Evolutionary conservation across 2,888 invertebrate genomes (phyloP).

Genomic region (Aspidapion aeneum): DNA sequence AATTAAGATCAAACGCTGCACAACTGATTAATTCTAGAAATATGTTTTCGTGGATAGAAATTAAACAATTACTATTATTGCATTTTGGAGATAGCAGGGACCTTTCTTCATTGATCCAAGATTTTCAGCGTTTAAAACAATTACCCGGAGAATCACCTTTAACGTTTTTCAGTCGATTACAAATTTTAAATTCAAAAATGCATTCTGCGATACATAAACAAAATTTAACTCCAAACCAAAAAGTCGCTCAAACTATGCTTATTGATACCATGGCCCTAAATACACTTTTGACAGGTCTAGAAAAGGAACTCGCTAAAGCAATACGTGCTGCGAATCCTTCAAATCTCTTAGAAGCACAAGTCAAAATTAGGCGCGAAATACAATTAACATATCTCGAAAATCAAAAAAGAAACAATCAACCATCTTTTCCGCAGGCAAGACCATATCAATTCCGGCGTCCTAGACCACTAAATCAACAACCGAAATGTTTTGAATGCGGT

Average conservation of each 20-base stretch:
- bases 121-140: constrained; percentile 4
- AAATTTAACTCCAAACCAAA: background rate
- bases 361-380: background rate
- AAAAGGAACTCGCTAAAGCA: too few species aligned
- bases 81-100: constrained; percentile 9
- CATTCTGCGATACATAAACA: background rate
- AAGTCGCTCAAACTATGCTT: too few species aligned
- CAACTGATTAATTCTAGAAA: constrained; percentile 20
- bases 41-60: constrained; percentile 12
- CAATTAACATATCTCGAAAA: background rate
- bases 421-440: background rate
- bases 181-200: background rate
- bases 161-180: constrained; percentile 9
- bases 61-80: constrained; percentile 12
- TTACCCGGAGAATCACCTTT: constrained; percentile 8
- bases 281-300: background rate
- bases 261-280: background rate
- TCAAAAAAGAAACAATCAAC: background rate
- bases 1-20: constrained; percentile 15
- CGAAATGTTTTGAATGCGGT: background rate
- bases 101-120: background rate
- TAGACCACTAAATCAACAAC: too few species aligned
- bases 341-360: background rate
- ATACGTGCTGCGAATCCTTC: background rate
- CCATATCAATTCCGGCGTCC: background rate